Base-by-base conservation (phyloP, 2,113 vertebrate genomes). In the Tilapia sparmanii region DNA sequence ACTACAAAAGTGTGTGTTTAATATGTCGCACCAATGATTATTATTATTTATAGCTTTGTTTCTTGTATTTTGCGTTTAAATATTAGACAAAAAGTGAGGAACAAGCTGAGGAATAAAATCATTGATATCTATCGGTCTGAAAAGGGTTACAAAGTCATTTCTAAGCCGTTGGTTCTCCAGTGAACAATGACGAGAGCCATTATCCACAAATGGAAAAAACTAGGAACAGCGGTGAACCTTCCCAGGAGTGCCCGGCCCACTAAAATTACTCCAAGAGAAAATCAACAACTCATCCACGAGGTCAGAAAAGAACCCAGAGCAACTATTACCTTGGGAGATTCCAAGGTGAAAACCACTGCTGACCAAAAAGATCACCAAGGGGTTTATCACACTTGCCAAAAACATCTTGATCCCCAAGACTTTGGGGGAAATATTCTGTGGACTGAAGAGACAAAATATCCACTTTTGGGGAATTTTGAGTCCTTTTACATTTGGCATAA, bases 401-500 rank as follows among this genome's bases (percentile, higher is more conserved):
- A 68, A 7, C 35, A 68, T 68, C 2, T 68, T 22, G 13, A 68
- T 68, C n/a, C 35, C 13, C n/a, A 24, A 68, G 63, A 40, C 11
- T 6, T 68, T 68, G 5, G 35, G 11, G 63, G 15, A 68, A 68
- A 68, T 68, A 71, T 0, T 71, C 35, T 0, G 35, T 24, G 35
- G 5, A 68, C 63, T 40, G 12, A 40, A 5, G n/a, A 71, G n/a
- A 3, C 0, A 16, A 42, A 42, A 42, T 12, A 42, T 16, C n/a
- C 12, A 3, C 12, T 71, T 71, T 24, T 24, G 22, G 8, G 66
- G 2, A 24, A 24, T 24, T 71, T 16, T 42, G 66, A 42, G n/a
- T 71, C 66, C 38, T 42, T 40, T 71, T 3, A 42, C 12, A 71
- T 42, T 24, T 71, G 66, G 15, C 5, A 0, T 71, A 42, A 26